Conservation (phyloP, 2,797 vertebrate genomes). For the Acomys russatus region DNA sequence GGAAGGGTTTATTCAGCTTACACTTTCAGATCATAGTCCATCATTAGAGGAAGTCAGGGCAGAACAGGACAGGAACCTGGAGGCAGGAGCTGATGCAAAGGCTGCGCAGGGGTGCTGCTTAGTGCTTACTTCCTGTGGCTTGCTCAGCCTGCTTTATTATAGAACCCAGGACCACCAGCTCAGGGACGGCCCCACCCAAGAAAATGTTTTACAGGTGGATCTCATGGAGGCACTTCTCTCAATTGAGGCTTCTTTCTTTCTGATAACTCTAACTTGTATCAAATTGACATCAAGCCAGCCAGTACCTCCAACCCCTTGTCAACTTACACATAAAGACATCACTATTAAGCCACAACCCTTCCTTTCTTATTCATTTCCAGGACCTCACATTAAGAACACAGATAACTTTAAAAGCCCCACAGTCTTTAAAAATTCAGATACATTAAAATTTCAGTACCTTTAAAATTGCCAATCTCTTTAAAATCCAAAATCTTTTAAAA, state of each 20-base stretch:
- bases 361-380: neutral
- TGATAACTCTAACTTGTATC: neutral
- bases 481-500: neutral
- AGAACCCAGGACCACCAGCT: neutral
- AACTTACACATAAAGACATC: neutral
- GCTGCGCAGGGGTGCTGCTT: neutral
- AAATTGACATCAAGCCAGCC: neutral
- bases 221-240: neutral
- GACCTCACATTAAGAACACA: neutral
- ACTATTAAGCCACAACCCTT: neutral
- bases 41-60: neutral
- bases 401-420: neutral
- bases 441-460: neutral
- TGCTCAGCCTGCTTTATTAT: neutral
- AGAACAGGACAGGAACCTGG: neutral
- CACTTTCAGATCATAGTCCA: neutral
- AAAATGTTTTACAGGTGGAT: neutral
- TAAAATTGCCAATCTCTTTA: neutral
- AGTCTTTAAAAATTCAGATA: neutral
- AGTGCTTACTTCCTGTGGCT: neutral
- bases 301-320: neutral
- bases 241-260: neutral
- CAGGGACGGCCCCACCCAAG: neutral
- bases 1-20: neutral
- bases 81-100: neutral